These are phyloP conservation scores for Eutrigla gurnardus DNA, from an alignment of 2,797 vertebrate species.

Conservation along the genomic window DNA sequence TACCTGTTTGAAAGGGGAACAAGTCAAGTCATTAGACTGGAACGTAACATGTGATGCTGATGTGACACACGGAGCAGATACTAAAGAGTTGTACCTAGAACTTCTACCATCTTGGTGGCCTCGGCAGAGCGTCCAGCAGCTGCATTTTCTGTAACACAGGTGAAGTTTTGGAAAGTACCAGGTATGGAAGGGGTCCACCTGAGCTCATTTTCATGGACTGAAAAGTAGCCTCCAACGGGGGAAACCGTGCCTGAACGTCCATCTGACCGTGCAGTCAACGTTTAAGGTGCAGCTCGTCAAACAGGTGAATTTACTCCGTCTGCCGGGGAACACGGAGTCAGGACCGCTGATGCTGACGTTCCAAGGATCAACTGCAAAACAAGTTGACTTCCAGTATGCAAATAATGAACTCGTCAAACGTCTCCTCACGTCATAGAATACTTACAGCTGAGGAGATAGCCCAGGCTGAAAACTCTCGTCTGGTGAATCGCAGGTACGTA, in stretches of 20 bases:
- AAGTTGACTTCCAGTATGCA: background rate
- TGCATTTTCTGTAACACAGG: constrained; percentile 59
- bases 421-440: background rate
- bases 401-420: accelerated
- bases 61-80: background rate
- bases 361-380: constrained; percentile 51
- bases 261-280: constrained; percentile 52
- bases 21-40: background rate
- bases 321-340: constrained; percentile 32
- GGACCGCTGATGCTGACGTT: constrained; percentile 55
- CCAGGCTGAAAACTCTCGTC: constrained; percentile 36
- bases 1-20: constrained; percentile 18
- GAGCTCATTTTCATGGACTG: constrained; percentile 37
- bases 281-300: constrained; percentile 48
- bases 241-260: constrained; percentile 53
- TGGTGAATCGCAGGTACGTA: background rate
- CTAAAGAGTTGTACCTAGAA: constrained; percentile 39
- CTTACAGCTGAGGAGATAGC: constrained; percentile 59
- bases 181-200: constrained; percentile 53
- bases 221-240: constrained; percentile 41
- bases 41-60: background rate
- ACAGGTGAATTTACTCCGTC: constrained; percentile 48
- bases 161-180: constrained; percentile 58
- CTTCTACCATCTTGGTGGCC: constrained; percentile 57
- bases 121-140: constrained; percentile 44